Base-by-base conservation (phyloP, 1,140 invertebrate genomes). In the Cryptotermes secundus region DNA sequence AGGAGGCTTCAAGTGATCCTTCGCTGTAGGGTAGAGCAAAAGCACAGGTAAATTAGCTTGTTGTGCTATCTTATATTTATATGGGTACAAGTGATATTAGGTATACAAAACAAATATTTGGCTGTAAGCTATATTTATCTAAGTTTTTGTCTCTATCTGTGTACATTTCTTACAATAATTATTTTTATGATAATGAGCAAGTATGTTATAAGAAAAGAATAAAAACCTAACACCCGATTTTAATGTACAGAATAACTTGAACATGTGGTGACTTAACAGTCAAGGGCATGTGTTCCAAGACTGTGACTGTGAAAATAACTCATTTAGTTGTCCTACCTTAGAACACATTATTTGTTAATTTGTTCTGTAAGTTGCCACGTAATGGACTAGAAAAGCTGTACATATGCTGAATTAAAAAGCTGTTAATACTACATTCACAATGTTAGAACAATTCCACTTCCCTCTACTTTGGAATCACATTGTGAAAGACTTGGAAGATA, bases 401-500 rank as follows among this genome's bases (percentile, higher is more conserved):
- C 65, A 84, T 84, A 84, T 45, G 83, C 83, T 84, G 45, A 84
- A 65, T 72, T 84, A 84, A 38, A 84, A 49, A 84, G 83, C 83
- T 84, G 83, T 84, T 84, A 84, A 84, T 84, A n/a, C n/a, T n/a
- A 80, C 83, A 80, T 72, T 84, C 83, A 80, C 72, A 84, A 84
- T 84, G 83, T 80, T 72, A 84, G 81, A 72, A 72, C 26, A 72
- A 72, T 72, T n/a, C 31, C 31, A 72, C 59, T 72, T 72, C n/a
- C 59, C 59, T 72, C 26, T 72, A 72, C 59, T 31, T 72, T 7
- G 16, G 59, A 72, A 72, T 31, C 59, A 16, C 59, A 31, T 26
- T 72, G 59, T 31, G n/a, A 72, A 72, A 7, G n/a, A 72, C 59
- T n/a, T 31, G 59, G 59, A n/a, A 16, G 16, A 1, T 72, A 72